phyloP scores from a whole-genome alignment of 2,113 vertebrate genomes.

The Eudyptes chrysolophus region DNA sequence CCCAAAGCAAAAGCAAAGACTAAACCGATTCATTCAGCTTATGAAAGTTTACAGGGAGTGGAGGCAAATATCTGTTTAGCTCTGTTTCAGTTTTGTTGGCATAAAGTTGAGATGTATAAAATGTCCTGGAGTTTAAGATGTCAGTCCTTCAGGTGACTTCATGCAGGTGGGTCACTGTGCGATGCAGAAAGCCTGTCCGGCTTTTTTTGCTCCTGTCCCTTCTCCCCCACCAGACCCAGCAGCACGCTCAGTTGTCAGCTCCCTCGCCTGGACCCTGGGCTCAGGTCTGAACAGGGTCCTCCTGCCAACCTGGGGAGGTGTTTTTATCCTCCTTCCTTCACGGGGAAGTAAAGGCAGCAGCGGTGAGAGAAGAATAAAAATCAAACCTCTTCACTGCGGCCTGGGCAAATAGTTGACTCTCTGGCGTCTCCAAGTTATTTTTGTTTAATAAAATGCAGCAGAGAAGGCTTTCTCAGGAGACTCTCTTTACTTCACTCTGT shows the following conservation, averaged over 20 bases:
- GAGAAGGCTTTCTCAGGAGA: not conserved
- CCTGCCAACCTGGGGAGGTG: not conserved
- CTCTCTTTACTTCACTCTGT: not conserved
- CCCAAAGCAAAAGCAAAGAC: not conserved
- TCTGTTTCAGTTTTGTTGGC: not conserved
- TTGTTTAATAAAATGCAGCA: conserved; percentile 12
- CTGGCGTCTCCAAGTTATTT: not conserved
- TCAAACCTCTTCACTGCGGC: not conserved
- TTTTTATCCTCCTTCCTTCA: not conserved
- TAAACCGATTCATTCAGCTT: not conserved
- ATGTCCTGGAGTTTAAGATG: not conserved
- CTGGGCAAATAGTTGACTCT: not conserved
- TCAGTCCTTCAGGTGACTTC: not conserved
- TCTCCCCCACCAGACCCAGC: not conserved
- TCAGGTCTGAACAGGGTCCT: not conserved
- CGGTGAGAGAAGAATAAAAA: not conserved
- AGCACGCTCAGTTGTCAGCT: not conserved
- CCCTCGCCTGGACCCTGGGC: not conserved
- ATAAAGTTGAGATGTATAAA: not conserved
- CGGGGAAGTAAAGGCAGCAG: not conserved
- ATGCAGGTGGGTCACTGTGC: not conserved
- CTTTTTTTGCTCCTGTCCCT: not conserved
- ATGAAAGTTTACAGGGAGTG: not conserved
- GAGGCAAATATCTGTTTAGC: not conserved
- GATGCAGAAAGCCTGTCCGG: not conserved